These are phyloP conservation scores for Apteryx mantelli DNA, from an alignment of 2,113 vertebrate genomes.

Conservation along the genomic window DNA sequence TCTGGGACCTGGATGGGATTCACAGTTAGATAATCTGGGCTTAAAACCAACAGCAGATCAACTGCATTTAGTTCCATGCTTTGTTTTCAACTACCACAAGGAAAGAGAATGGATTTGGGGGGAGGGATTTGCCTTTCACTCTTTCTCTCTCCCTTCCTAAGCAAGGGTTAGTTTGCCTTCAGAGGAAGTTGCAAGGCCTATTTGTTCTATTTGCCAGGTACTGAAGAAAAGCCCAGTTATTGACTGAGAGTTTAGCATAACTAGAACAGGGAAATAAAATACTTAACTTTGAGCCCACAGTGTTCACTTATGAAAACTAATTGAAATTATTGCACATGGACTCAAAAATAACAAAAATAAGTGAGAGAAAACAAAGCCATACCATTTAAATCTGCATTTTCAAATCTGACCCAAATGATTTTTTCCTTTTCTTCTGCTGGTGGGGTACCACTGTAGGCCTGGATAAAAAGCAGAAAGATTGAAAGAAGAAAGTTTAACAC, in stretches of 20 bases:
- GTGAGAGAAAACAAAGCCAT: slow-evolving; percentile 26
- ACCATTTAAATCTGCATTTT: slow-evolving; percentile 97
- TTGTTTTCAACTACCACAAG: background rate
- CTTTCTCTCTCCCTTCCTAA: background rate
- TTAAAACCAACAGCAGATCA: background rate
- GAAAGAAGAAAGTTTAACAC: background rate
- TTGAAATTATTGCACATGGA: background rate
- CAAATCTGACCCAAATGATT: slow-evolving; percentile 97
- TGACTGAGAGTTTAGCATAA: background rate
- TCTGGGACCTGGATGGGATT: background rate
- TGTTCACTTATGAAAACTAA: background rate
- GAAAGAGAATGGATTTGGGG: background rate
- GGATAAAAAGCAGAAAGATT: slow-evolving; percentile 11
- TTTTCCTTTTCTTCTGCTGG: slow-evolving; percentile 97
- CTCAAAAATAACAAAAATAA: background rate
- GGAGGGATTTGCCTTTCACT: background rate
- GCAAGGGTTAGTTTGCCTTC: background rate
- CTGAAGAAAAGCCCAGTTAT: background rate
- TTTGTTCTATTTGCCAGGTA: background rate
- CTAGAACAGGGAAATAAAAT: background rate
- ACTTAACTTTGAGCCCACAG: background rate
- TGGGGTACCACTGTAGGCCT: slow-evolving; percentile 93
- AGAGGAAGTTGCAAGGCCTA: background rate
- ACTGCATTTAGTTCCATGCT: background rate
- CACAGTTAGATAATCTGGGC: background rate